Base-by-base conservation (phyloP, 2,113 vertebrate species). In the Eubucco bourcierii region DNA sequence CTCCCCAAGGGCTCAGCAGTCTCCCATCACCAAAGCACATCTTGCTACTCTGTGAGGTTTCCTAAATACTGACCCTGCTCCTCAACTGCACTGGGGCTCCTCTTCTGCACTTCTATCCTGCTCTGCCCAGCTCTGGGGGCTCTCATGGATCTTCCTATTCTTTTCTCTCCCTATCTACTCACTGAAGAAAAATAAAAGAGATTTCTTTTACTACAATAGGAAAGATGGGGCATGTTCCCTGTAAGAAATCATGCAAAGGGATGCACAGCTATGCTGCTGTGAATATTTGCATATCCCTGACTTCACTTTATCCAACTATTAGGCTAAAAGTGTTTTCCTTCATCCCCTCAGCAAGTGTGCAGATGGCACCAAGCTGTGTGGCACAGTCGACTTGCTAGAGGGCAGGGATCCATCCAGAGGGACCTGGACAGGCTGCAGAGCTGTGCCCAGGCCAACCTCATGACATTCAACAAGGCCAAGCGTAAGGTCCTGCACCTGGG, bases 41-140 rank as follows among this genome's bases (percentile, higher is more conserved):
- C 52, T 46, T 3, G 1, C 6, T 29, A 0, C 5, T 20, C 0
- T 2, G 3, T 0, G 17, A 15, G 64, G 15, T 8, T 58, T 79
- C 33, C 50, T 56, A 53, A 82, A 73, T 19, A 63, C 1, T 2
- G 7, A 25, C 9, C 6, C 7, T 3, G 1, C 17, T 58, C 11
- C 31, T 5, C 39, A 50, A 0, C 9, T 12, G 19, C 46, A 44
- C 46, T 21, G 12, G 7, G n/a, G 8, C 6, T 70, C 44, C 34
- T 78, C 23, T 83, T 55, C 65, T 58, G 29, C 8, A 9, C 14
- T 4, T 7, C 25, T 16, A 3, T 15, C 7, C 7, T 60, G 20
- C 37, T n/a, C 34, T 39, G 41, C 16, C 46, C 18, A 29, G 64
- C 33, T 80, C 24, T 18, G 3, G 52, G 50, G 20, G 17, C 15